Evolutionary conservation across 2,113 vertebrate genomes (phyloP), one percentile per base, ranked within the genome.

Genomic region (Myodes glareolus): DNA sequence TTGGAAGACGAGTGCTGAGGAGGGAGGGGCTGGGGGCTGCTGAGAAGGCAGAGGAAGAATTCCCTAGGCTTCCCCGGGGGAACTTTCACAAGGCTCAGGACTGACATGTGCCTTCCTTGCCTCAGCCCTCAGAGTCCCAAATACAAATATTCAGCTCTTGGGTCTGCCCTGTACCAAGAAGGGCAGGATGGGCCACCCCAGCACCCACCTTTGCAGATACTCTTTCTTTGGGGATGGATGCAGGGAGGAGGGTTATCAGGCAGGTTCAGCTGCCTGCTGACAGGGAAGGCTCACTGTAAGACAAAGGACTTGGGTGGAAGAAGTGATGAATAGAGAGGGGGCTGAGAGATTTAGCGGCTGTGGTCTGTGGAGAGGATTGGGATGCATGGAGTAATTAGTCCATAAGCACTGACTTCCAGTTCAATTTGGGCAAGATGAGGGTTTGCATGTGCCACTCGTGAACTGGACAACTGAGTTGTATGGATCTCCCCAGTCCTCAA

Each of bases 61-160:
- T 84, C 89, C 92, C 36, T 10, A 39, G 68, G 90, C 76, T 88
- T 92, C 67, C 86, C 92, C 65, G 33, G 68, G 47, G 97, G 88
- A 97, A 96, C 75, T 93, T 89, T 88, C 39, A 6, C 58, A 86
- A 97, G 97, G 92, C 91, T 97, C 82, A 13, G 16, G 91, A 85
- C 27, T 72, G 91, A 96, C 89, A 94, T 36, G 65, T 13, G 52
- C 73, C 73, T 75, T 75, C 80, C 68, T 75, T 58, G 67, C 94
- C 75, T 97, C 75, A 82, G 87, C 80, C 78, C 90, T 76, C 67
- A 5, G 45, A 85, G 67, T 75, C 78, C 82, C 3, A 1, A 77
- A 67, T 36, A 42, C 5, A 29, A 29, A 42, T 14, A 58, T 61
- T 94, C 78, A 45, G 31, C 52, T 88, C 68, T 63, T 1, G 0